Percentiles rank a stretch among this genome's conserved stretches.
Evolutionary conservation across 2,888 invertebrate genomes (phyloP).

Genomic region (Sicus ferrugineus): DNA sequence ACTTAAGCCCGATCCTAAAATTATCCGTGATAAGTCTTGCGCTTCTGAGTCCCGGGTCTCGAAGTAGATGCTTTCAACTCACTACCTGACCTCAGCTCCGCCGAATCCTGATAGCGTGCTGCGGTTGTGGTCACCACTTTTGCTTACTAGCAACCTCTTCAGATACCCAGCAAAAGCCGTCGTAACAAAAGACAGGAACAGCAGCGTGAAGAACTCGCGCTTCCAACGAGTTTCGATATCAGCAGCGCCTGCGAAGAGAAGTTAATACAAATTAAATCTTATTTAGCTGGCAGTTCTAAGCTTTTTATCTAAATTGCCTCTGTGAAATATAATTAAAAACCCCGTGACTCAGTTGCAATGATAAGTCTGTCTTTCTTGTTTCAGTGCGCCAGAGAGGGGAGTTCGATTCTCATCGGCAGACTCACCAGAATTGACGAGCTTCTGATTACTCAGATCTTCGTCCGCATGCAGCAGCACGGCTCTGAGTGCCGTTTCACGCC

Average conservation of each 20-base stretch:
- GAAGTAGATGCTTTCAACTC: not conserved
- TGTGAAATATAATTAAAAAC: no score
- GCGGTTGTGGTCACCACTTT: not conserved
- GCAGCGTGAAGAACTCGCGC: no score
- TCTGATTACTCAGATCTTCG: conserved; percentile 57
- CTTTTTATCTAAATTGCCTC: no score
- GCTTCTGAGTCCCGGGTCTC: not conserved
- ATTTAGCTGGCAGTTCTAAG: no score
- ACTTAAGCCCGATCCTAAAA: conserved; percentile 1
- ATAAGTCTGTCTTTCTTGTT: no score
- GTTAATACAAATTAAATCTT: not conserved
- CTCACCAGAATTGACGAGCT: conserved; percentile 59
- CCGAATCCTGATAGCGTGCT: not conserved
- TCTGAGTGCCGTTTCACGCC: conserved; percentile 52
- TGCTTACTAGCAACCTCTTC: not conserved
- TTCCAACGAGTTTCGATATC: not conserved
- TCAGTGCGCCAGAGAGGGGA: no score
- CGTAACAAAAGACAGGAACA: not conserved
- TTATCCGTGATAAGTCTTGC: conserved; percentile 3
- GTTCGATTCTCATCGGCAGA: no score
- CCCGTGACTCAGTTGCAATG: no score
- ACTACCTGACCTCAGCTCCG: not conserved
- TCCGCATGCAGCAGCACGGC: conserved; percentile 56
- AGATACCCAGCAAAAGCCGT: not conserved
- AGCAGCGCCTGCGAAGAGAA: not conserved